Evolutionary conservation across 2,113 vertebrate genomes (phyloP), one percentile per base, ranked within the genome.

Genomic region (Cyrtonyx montezumae): DNA sequence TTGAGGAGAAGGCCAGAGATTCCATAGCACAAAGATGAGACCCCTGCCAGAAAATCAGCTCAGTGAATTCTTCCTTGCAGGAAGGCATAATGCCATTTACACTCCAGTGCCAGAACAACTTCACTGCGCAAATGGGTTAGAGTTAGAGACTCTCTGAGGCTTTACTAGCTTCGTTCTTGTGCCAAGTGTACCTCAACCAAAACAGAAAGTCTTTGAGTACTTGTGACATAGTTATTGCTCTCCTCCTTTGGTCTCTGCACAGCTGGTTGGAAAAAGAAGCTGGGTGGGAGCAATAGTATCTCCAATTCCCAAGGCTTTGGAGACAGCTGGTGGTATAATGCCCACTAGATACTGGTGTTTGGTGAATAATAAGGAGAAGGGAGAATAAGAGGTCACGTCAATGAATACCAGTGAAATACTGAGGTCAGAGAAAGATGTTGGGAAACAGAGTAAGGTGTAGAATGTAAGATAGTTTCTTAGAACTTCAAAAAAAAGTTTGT

Each of bases 161-260:
- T 87, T 55, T 2, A 0, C 20, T 36, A 46, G n/a, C 55, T 80
- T 88, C 74, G 7, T 15, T 42, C 36, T 45, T 43, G 18, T 58
- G 73, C 90, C 69, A 67, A 79, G 30, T 4, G 45, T 69, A 66
- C 45, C 82, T 61, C 82, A 20, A 20, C 30, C 21, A 51, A 61
- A 71, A 61, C 0, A 3, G 65, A 63, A 90, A 30, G 59, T 8
- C 42, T 5, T 26, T 6, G 30, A 59, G 46, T 25, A 22, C 43
- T 43, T 21, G 4, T 56, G 62, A 20, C 4, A 34, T 46, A 34
- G 32, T n/a, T 25, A 0, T 37, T 30, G 36, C 0, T 0, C 61
- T 76, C 30, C 61, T 86, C 42, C 61, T 48, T 58, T 19, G 32
- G 28, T 46, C 62, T 56, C 8, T 2, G 28, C 1, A 2, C 58